phyloP scores from a whole-genome alignment of 2,797 vertebrate genomes.

The Serranus cabrilla region DNA sequence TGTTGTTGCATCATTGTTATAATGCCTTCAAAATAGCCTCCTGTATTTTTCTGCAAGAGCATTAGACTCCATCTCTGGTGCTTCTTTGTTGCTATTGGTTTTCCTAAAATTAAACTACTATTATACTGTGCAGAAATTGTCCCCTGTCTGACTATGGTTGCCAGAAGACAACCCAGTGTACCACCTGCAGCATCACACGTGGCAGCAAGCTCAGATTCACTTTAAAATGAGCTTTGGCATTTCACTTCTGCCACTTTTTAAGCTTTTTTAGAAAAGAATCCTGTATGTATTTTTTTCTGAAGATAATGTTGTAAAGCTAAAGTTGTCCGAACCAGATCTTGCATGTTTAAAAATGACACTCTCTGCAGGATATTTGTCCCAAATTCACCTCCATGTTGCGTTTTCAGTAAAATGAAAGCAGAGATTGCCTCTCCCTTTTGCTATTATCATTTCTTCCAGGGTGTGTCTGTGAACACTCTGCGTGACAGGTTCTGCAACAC shows the following conservation, averaged over 20 bases:
- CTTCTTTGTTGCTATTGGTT: not conserved
- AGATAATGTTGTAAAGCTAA: too few relatives aligned
- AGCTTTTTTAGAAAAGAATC: too few relatives aligned
- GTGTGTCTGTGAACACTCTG: conserved; percentile 39
- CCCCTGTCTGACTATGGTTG: not conserved
- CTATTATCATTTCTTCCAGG: conserved; percentile 16
- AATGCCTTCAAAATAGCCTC: not conserved
- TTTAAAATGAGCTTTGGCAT: too few relatives aligned
- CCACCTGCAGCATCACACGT: not conserved
- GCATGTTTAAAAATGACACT: not conserved
- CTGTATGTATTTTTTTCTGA: too few relatives aligned
- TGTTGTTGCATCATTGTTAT: not conserved
- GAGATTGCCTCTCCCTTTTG: conserved; percentile 27
- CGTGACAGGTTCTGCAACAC: conserved; percentile 44
- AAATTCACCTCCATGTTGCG: not conserved
- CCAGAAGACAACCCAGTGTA: not conserved
- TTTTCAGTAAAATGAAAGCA: conserved; percentile 21
- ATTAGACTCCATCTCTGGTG: not conserved
- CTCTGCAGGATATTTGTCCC: not conserved
- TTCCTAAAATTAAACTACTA: too few relatives aligned
- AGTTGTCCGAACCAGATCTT: not conserved
- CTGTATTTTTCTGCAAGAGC: not conserved
- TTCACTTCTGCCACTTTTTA: too few relatives aligned
- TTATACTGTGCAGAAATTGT: too few relatives aligned
- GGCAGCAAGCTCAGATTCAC: not conserved